Base-by-base conservation (phyloP, 1,140 invertebrate genomes). In the Pseudomyrmex sp. region DNA sequence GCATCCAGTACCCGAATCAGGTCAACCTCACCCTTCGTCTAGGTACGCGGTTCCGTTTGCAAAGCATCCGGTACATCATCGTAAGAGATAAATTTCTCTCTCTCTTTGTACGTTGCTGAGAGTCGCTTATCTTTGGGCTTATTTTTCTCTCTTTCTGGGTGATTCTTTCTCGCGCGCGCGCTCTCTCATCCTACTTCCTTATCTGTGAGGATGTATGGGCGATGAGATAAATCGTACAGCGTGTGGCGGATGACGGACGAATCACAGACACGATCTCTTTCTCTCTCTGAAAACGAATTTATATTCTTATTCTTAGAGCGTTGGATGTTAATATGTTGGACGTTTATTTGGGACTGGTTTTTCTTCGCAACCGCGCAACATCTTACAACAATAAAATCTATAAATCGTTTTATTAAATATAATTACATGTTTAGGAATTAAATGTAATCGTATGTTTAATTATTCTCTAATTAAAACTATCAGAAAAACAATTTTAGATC, bases 11-110 rank as follows among this genome's bases (percentile, higher is more conserved):
- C 92, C 98, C 98, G 0, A 97, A 97, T 90, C 96, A 97, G 94
- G 98, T 99, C 52, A 99, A 99, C 93, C 94, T 99, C 20, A 99
- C 98, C 0, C 94, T 99, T 10, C 95, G 97, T 91, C 95, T 99
- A 74, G 96, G 98, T 98, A 95, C 96, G 96, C 88, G 80, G 8
- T 65, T 7, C 59, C 5, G 1, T 54, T 35, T 13, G n/a, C 1
- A 54, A 56, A 15, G 20, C 7, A 44, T 66, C 3, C 2, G 12
- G n/a, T 10, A 26, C 5, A 20, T 10, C 23, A 26, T 68, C 59
- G 18, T 56, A 3, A 69, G 13, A 58, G 35, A 35, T 35, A 35
- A 3, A 26, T 26, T 4, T 35, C 35, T 7, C 4, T 35, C 35
- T 35, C 4, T 35, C 35, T 35, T 23, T 59, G 3, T 18, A 8